Conservation (phyloP, 2,113 vertebrate genomes). For the Charina bottae region DNA sequence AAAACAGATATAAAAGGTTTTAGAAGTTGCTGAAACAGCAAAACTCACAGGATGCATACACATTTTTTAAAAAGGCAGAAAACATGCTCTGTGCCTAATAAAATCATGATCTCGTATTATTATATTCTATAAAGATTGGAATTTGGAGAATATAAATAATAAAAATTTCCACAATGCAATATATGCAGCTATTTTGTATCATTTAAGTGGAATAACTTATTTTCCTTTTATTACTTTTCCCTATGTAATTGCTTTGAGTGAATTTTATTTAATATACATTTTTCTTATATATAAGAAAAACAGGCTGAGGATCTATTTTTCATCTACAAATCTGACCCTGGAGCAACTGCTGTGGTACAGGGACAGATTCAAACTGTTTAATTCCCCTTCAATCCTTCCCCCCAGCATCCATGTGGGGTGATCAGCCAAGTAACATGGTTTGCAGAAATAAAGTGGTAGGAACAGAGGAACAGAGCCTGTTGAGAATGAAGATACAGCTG, state of each 20-base stretch:
- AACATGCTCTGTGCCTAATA: not conserved
- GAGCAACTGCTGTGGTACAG: not conserved
- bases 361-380: not conserved
- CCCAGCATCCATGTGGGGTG: not conserved
- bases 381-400: no score
- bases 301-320: not conserved
- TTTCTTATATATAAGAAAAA: not conserved
- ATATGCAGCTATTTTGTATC: not conserved
- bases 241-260: not conserved
- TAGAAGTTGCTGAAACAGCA: constrained; percentile 3
- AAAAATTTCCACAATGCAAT: not conserved
- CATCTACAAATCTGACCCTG: not conserved
- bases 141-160: constrained; percentile 5
- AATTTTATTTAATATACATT: not conserved
- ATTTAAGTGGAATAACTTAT: constrained; percentile 1
- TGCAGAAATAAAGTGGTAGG: not conserved
- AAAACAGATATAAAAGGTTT: constrained; percentile 2
- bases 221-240: not conserved
- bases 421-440: not conserved
- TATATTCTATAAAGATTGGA: constrained; percentile 1
- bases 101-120: not conserved
- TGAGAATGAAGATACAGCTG: not conserved
- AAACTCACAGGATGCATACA: not conserved
- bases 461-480: not conserved
- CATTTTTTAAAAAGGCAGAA: not conserved